A percentile compares a stretch with the other conserved stretches of the same genome.
Conservation (phyloP, 2,797 vertebrate species). For the Oophaga sylvatica region DNA sequence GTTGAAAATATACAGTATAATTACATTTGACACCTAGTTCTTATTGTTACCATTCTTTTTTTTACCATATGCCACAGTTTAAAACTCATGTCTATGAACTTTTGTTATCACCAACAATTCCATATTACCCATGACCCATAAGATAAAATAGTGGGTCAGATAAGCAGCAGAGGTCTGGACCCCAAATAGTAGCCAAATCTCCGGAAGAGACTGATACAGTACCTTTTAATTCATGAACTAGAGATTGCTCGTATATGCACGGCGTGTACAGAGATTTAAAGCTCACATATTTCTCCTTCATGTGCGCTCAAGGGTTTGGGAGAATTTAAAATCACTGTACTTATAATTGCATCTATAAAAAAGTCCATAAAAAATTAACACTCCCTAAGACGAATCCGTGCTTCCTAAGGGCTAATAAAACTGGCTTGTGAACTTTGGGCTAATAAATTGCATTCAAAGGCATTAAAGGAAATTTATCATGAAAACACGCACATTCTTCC, state of each 20-base stretch:
- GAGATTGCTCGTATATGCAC: conserved; percentile 9
- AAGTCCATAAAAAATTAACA: conserved; percentile 53
- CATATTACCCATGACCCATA: not conserved
- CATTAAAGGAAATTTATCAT: conserved; percentile 48
- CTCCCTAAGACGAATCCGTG: conserved; percentile 40
- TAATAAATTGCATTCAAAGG: conserved; percentile 52
- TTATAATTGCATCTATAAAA: conserved; percentile 49
- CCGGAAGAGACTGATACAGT: conserved; percentile 10
- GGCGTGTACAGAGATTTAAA: conserved; percentile 25
- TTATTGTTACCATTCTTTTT: too few species aligned
- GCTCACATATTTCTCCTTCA: conserved; percentile 43
- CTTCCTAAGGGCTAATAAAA: conserved; percentile 41
- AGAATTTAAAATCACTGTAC: conserved; percentile 49
- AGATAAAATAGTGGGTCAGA: not conserved
- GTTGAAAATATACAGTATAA: too few species aligned
- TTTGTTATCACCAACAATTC: too few species aligned
- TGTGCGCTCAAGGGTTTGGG: conserved; percentile 37
- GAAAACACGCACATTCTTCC: conserved; percentile 37
- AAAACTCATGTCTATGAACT: too few species aligned
- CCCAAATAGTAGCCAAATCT: conserved; percentile 23
- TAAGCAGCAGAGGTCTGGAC: conserved; percentile 11
- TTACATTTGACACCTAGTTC: too few species aligned
- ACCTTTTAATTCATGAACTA: conserved; percentile 25
- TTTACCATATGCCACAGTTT: too few species aligned
- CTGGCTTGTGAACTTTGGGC: conserved; percentile 26